These are phyloP conservation scores for Agonopterix heracliana DNA, from an alignment of 2,888 invertebrate species.

Conservation along the genomic window DNA sequence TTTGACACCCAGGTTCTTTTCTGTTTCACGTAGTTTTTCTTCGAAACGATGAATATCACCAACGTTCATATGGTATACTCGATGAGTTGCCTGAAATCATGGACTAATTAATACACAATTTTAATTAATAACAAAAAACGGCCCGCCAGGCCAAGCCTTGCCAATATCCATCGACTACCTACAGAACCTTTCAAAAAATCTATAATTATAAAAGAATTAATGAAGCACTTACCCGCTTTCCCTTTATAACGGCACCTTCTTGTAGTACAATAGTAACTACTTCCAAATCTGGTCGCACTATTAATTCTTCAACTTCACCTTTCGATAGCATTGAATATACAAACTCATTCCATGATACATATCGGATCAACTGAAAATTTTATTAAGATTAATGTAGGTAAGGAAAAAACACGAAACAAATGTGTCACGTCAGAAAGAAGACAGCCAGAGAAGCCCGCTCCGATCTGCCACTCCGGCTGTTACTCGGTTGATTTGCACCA, in stretches of 20 bases:
- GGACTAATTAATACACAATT: background rate
- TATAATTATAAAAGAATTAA: no score
- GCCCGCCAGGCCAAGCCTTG: background rate
- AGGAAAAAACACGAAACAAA: no score
- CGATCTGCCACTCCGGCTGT: no score
- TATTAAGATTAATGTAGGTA: no score
- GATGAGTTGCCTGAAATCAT: slow-evolving; percentile 43
- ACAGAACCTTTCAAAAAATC: no score
- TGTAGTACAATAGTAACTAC: slow-evolving; percentile 89
- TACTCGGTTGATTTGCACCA: no score
- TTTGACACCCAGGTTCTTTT: slow-evolving; percentile 85
- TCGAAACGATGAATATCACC: slow-evolving; percentile 91
- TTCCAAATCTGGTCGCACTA: slow-evolving; percentile 89
- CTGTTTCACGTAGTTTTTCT: slow-evolving; percentile 90
- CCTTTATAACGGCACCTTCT: slow-evolving; percentile 91
- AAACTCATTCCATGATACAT: slow-evolving; percentile 98
- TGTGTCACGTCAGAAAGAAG: no score
- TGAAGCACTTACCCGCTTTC: slow-evolving; percentile 73
- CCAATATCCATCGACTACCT: background rate
- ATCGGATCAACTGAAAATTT: slow-evolving; percentile 77
- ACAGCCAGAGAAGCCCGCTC: no score
- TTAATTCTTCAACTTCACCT: slow-evolving; percentile 94
- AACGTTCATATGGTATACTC: slow-evolving; percentile 89
- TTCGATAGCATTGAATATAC: slow-evolving; percentile 94
- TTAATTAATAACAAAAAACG: background rate